phyloP scores from a whole-genome alignment of 2,797 vertebrate species.

The Triplophysa bombifrons region DNA sequence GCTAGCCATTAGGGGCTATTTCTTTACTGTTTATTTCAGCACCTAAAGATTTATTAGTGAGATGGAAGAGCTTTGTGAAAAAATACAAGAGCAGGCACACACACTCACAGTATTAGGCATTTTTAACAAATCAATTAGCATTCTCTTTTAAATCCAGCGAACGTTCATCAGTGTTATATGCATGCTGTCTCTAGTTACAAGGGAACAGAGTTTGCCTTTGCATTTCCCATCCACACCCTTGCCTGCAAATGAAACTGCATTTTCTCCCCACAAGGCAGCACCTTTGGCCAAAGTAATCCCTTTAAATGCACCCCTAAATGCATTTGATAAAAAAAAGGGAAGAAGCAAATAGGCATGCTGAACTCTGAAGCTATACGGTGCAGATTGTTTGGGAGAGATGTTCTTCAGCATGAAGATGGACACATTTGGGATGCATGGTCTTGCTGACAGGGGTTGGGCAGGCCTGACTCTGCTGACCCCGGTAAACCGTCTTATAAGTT shows the following conservation, averaged over 20 bases:
- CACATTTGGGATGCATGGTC: conserved; percentile 42
- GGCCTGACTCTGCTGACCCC: conserved; percentile 51
- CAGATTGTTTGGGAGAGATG: conserved; percentile 48
- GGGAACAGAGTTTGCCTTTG: conserved; percentile 36
- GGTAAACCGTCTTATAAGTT: conserved; percentile 46
- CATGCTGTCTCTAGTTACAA: conserved; percentile 35
- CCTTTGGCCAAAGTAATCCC: conserved; percentile 64
- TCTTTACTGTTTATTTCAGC: conserved; percentile 48
- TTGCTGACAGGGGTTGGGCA: conserved; percentile 33
- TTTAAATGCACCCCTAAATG: conserved; percentile 58
- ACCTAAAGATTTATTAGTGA: conserved; percentile 38
- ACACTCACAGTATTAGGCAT: conserved; percentile 38
- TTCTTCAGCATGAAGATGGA: conserved; percentile 45
- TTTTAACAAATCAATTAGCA: conserved; percentile 35
- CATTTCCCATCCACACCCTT: conserved; percentile 27
- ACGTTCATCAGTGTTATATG: conserved; percentile 27
- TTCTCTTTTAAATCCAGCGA: not conserved
- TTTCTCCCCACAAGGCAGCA: conserved; percentile 62
- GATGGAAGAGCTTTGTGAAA: conserved; percentile 31
- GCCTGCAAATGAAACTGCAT: conserved; percentile 43
- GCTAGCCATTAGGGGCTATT: conserved; percentile 38
- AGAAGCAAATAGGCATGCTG: conserved; percentile 49
- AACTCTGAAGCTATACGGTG: conserved; percentile 47
- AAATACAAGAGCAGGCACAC: conserved; percentile 21
- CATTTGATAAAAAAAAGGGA: conserved; percentile 50